Evolutionary conservation across 2,888 invertebrate genomes (phyloP).

Genomic region (Apocheima hispidaria): DNA sequence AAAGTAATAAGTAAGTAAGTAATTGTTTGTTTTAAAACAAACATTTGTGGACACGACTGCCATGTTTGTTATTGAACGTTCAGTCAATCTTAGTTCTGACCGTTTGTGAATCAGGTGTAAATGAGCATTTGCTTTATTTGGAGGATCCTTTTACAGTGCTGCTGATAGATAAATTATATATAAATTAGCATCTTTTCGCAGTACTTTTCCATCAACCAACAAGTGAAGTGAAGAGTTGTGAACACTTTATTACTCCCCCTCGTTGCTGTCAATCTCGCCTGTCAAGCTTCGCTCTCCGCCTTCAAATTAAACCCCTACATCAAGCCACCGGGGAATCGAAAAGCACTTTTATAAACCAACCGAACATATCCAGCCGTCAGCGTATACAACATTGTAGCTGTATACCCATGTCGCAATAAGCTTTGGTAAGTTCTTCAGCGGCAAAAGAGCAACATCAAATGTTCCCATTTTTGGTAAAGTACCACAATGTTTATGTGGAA

Average conservation of each 20-base stretch:
- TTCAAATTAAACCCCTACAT: conserved; percentile 24
- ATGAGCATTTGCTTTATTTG: not conserved
- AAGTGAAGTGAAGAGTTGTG: conserved; percentile 11
- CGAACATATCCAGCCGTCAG: conserved; percentile 1
- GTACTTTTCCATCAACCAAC: not conserved
- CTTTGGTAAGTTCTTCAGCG: not conserved
- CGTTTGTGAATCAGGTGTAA: conserved; percentile 11
- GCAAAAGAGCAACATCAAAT: not conserved
- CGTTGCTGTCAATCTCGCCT: conserved; percentile 17
- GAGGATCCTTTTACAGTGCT: not conserved
- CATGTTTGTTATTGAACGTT: conserved; percentile 27
- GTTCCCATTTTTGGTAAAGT: conserved; percentile 2
- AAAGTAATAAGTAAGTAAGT: no score
- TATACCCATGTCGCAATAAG: conserved; percentile 7
- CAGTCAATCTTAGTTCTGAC: conserved; percentile 16
- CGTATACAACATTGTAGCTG: not conserved
- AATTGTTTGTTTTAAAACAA: no score
- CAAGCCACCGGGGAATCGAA: conserved; percentile 19
- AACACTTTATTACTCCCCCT: conserved; percentile 13
- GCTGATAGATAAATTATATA: not conserved
- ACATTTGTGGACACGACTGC: conserved; percentile 16
- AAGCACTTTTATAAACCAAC: conserved; percentile 22
- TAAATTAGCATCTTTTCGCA: not conserved
- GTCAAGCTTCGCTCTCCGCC: conserved; percentile 18
- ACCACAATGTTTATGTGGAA: conserved; percentile 1